Base-by-base conservation (phyloP, 1,140 invertebrate genomes). In the Galleria mellonella region DNA sequence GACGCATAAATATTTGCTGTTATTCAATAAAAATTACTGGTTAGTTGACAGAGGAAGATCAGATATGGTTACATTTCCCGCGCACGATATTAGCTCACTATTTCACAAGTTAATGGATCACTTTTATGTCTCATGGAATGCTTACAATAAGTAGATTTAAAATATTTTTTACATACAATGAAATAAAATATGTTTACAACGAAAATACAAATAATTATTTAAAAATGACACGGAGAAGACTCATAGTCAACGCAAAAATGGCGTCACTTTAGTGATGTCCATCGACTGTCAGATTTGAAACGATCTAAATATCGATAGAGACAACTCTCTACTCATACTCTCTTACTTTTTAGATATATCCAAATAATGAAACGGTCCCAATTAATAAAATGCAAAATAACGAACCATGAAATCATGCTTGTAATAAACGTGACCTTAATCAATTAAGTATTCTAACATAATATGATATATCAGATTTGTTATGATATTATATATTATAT, bases 21-120 rank as follows among this genome's bases (percentile, higher is more conserved):
- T 23, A 23, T 3, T 23, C 17, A 23, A 2, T 23, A 23, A 28
- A 36, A 1, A 32, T 29, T 4, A 15, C 29, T 12, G 14, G 37
- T 55, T 51, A 27, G 33, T 39, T 47, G 32, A 58, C 50, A 23
- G 42, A 68, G 43, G 61, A 61, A 51, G 56, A 70, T 53, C 48
- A 43, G 70, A 66, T 55, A 60, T 62, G 64, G 64, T 64, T 71
- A 86, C 82, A 83, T 86, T 86, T 86, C 83, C 83, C 83, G 83
- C 83, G 78, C 82, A 82, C 58, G 53, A 47, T 47, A 75, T 67
- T 53, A 60, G 42, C 51, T 39, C 43, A 46, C 41, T 37, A 53
- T 32, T 61, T 59, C 33, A 49, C 9, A 44, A 46, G 9, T 43
- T 47, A 47, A 36, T 30, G 39, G 43, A 13, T 31, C 29, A 58